phyloP scores from a whole-genome alignment of 2,888 invertebrate species.

The Drosophila neotestacea region DNA sequence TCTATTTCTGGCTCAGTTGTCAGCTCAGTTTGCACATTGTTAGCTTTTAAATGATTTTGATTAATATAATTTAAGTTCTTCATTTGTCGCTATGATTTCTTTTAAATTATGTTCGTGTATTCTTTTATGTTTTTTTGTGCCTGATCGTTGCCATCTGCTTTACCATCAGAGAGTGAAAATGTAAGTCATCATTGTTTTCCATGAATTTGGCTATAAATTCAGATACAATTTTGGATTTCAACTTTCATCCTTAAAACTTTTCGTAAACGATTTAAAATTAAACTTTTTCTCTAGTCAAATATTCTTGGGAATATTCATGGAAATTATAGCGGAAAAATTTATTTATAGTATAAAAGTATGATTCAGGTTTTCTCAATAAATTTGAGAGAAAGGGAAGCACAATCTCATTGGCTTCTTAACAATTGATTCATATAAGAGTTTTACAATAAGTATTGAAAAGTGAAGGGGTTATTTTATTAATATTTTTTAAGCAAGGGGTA shows the following conservation, averaged over 20 bases:
- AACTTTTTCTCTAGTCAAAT: background rate
- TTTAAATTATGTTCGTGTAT: background rate
- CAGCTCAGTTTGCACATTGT: constrained; percentile 53
- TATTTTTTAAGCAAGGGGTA: no score
- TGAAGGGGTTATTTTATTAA: background rate
- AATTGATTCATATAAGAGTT: background rate
- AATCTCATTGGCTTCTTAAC: background rate
- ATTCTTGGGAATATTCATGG: background rate
- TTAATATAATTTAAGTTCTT: constrained; percentile 55
- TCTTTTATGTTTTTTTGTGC: constrained; percentile 1
- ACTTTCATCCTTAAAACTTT: background rate
- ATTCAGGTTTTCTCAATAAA: background rate
- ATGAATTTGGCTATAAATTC: constrained; percentile 2
- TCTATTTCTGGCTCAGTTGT: constrained; percentile 63
- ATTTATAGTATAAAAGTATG: background rate
- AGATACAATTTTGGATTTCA: constrained; percentile 1
- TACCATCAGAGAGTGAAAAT: background rate
- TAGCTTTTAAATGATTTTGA: constrained; percentile 66
- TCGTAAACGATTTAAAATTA: constrained; percentile 1
- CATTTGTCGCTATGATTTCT: constrained; percentile 11
- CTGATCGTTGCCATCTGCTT: constrained; percentile 33
- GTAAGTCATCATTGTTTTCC: background rate
- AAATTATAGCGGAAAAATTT: background rate
- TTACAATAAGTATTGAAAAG: background rate
- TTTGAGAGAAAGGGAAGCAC: background rate